phyloP scores from a whole-genome alignment of 2,888 invertebrate genomes.

The Pterostichus madidus region DNA sequence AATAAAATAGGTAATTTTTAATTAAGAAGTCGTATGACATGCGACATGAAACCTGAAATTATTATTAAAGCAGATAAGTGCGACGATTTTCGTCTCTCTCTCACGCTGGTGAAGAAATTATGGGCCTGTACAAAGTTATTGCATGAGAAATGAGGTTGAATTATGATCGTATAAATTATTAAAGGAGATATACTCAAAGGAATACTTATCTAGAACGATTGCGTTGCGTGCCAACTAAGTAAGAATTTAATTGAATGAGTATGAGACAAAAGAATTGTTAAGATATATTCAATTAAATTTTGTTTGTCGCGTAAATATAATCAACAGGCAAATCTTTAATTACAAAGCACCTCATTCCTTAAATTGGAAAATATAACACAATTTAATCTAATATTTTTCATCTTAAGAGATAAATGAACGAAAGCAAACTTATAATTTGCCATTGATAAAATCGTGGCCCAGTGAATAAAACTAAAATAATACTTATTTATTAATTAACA shows the following conservation, averaged over 20 bases:
- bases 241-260: neutral
- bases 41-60: neutral
- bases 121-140: neutral
- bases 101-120: neutral
- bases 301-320: neutral
- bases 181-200: conserved; percentile 13
- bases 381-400: too few relatives aligned
- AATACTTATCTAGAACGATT: neutral
- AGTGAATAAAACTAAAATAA: too few relatives aligned
- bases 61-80: conserved; percentile 5
- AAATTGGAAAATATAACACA: too few relatives aligned
- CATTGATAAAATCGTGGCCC: too few relatives aligned
- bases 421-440: too few relatives aligned
- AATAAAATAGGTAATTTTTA: neutral
- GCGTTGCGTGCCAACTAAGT: neutral
- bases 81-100: neutral
- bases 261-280: neutral
- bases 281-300: too few relatives aligned
- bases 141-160: neutral
- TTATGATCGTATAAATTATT: conserved; percentile 27
- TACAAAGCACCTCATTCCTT: neutral
- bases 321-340: neutral
- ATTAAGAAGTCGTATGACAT: neutral
- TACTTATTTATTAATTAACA: too few relatives aligned
- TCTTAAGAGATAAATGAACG: too few relatives aligned